These are phyloP conservation scores for roundworm (Caenorhabditis elegans) DNA, from an alignment of 1,140 invertebrate species.

Conservation along the genomic window DNA sequence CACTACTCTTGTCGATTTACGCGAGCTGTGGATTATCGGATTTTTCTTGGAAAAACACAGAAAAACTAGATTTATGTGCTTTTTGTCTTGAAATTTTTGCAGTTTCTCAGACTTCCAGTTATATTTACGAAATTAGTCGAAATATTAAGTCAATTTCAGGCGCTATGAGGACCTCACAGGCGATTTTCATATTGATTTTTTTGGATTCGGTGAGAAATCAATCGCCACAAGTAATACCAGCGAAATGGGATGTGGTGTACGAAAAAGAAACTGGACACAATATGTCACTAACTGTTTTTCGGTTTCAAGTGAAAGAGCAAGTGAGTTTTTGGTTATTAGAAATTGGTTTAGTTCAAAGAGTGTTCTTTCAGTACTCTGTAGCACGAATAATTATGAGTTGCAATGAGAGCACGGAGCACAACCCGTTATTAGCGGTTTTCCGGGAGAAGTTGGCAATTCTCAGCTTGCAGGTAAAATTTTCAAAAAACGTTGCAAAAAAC, in stretches of 20 bases:
- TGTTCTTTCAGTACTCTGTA: background rate
- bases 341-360: background rate
- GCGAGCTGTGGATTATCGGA: too few species aligned
- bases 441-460: background rate
- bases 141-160: background rate
- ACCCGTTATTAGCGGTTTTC: background rate
- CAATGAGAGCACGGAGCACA: background rate
- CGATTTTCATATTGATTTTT: background rate
- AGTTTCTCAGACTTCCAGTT: too few species aligned
- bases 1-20: too few species aligned
- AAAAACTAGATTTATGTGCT: too few species aligned
- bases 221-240: background rate
- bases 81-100: too few species aligned
- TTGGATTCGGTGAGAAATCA: background rate
- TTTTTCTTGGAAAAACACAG: too few species aligned
- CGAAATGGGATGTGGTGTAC: background rate
- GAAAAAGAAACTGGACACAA: background rate
- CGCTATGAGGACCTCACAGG: background rate
- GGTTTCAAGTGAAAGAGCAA: background rate
- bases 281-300: background rate
- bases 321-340: background rate
- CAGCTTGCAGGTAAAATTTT: background rate
- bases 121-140: too few species aligned
- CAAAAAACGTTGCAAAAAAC: background rate
- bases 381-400: conserved; percentile 15